Evolutionary conservation across 2,888 invertebrate species (phyloP), one percentile per base, ranked within the genome.

Genomic region (Agrochola lychnidis): DNA sequence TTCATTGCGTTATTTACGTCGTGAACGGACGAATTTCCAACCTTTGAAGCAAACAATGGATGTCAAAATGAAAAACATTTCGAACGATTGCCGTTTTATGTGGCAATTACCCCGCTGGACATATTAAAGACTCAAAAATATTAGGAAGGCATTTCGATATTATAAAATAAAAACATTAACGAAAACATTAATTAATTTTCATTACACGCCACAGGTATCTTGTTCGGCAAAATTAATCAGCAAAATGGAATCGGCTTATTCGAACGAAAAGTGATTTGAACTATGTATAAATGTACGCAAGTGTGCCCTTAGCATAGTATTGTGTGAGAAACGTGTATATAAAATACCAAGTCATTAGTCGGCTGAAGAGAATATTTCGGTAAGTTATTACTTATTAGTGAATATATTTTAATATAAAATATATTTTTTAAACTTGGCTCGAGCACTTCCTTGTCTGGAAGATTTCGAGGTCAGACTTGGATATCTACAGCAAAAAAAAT

Each of bases 281-380:
- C 75, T 77, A 89, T 88, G 82, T 87, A 75, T 67, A 67, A 76
- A 86, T 78, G 72, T 83, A 75, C 51, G 53, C 56, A 71, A 82
- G 85, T 82, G 82, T 69, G 71, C 53, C 51, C 69, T n/a, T 84
- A 88, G 82, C 83, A 78, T 74, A 86, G 81, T 73, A 89, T 89
- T 88, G 89, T 89, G 93, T 90, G 87, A 80, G 86, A 88, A 93
- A 91, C 91, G 95, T 95, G 95, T 94, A 93, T 81, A 93, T 94
- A 90, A 94, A 95, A 93, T 95, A 94, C 81, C 94, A 94, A 94
- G 96, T 96, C 96, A 96, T 96, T 96, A 96, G 96, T 96, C 96
- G 96, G 90, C 91, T 96, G 94, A 96, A 95, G 96, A 96, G 94
- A 96, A 96, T 96, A 93, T 96, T 96, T 91, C 93, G 96, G 96